Percentiles rank a stretch among this genome's conserved stretches.
Conservation (phyloP, 2,888 invertebrate genomes). For the Pristionchus fissidentatus region DNA sequence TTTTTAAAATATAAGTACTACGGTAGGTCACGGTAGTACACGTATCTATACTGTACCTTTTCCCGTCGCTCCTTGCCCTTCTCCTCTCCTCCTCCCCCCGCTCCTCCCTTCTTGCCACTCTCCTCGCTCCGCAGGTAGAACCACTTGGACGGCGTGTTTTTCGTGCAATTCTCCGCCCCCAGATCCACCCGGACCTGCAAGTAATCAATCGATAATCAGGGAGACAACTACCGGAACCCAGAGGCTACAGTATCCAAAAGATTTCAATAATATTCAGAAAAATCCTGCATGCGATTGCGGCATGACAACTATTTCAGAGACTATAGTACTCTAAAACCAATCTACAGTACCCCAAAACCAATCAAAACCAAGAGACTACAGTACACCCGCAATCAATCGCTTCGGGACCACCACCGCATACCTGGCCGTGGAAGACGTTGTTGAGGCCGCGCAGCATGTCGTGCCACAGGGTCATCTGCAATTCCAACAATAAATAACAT, state of each 20-base stretch:
- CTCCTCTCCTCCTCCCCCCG: not conserved
- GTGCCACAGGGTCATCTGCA: constrained; percentile 67
- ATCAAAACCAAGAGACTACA: not conserved
- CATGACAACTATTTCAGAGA: no score
- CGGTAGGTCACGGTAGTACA: not conserved
- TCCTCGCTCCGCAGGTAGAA: constrained; percentile 62
- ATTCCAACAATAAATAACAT: no score
- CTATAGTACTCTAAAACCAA: no score
- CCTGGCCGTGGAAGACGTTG: constrained; percentile 66
- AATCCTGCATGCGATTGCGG: not conserved
- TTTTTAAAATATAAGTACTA: no score
- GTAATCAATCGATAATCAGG: not conserved
- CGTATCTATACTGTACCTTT: constrained; percentile 10
- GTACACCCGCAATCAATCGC: no score
- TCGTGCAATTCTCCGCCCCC: constrained; percentile 53
- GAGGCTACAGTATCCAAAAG: not conserved
- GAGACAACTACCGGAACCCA: no score
- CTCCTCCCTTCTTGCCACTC: constrained; percentile 47
- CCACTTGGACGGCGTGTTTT: constrained; percentile 66
- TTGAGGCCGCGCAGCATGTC: constrained; percentile 64
- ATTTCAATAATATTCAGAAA: not conserved
- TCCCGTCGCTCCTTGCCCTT: constrained; percentile 15
- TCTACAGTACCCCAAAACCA: not conserved
- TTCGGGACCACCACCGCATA: constrained; percentile 27
- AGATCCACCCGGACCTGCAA: constrained; percentile 48